phyloP scores from a whole-genome alignment of 2,797 vertebrate genomes.

The Rhinatrema bivittatum region DNA sequence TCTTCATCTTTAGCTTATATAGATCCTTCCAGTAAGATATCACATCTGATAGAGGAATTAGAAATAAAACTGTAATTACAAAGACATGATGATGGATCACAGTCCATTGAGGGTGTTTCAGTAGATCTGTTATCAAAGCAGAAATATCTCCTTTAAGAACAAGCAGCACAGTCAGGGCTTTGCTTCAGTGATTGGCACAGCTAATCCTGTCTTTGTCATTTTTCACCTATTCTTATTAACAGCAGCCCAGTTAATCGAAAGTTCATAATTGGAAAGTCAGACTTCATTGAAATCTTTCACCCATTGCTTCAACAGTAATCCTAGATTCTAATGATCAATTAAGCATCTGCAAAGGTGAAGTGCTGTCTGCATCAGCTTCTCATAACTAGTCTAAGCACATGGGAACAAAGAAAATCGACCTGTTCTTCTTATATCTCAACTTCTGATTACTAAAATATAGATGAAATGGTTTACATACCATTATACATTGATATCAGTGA shows the following conservation, averaged over 20 bases:
- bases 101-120: conserved; percentile 3
- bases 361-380: too few relatives aligned
- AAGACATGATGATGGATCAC: conserved; percentile 13
- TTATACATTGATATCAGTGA: too few relatives aligned
- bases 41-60: conserved; percentile 10
- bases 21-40: conserved; percentile 16
- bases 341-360: too few relatives aligned
- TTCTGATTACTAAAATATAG: too few relatives aligned
- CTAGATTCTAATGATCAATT: too few relatives aligned
- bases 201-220: not conserved
- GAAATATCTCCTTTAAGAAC: conserved; percentile 6
- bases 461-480: too few relatives aligned
- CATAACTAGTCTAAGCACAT: too few relatives aligned
- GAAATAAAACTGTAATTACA: conserved; percentile 16
- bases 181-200: not conserved
- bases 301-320: too few relatives aligned
- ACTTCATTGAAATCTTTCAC: fast-evolving
- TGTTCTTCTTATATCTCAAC: too few relatives aligned
- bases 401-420: too few relatives aligned
- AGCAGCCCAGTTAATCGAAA: not conserved
- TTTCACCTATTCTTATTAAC: not conserved
- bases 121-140: conserved; percentile 4
- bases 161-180: not conserved
- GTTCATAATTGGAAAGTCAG: not conserved
- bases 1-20: conserved; percentile 1